These are phyloP conservation scores for Rhombomys opimus DNA, from an alignment of 2,113 vertebrate genomes.

Conservation along the genomic window DNA sequence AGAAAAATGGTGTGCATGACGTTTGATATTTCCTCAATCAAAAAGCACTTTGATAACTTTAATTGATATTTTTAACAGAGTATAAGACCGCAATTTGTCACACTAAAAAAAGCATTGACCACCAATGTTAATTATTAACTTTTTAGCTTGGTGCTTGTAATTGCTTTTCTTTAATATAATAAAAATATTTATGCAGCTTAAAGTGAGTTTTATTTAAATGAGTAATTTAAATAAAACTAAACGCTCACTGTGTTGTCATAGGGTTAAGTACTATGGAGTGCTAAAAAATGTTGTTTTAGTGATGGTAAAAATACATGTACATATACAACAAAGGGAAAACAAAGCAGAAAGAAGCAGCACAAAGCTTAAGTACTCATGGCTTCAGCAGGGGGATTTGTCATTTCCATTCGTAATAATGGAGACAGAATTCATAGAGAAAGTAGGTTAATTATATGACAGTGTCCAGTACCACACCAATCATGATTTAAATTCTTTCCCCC, in stretches of 20 bases:
- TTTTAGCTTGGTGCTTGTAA: background rate
- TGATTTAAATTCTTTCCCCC: background rate
- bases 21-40: background rate
- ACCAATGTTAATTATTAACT: background rate
- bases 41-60: background rate
- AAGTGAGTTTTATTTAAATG: background rate
- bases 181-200: background rate
- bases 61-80: background rate
- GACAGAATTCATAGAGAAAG: background rate
- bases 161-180: background rate
- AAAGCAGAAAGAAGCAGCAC: background rate
- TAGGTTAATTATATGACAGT: background rate
- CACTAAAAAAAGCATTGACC: background rate
- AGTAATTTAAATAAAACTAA: background rate
- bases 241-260: background rate
- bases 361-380: background rate
- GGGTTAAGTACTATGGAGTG: background rate
- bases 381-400: background rate
- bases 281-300: background rate
- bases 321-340: background rate
- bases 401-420: background rate
- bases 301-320: background rate
- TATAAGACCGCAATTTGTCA: background rate
- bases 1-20: background rate
- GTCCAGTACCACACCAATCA: background rate